phyloP scores from a whole-genome alignment of 2,888 invertebrate species.

The Acronicta psi region DNA sequence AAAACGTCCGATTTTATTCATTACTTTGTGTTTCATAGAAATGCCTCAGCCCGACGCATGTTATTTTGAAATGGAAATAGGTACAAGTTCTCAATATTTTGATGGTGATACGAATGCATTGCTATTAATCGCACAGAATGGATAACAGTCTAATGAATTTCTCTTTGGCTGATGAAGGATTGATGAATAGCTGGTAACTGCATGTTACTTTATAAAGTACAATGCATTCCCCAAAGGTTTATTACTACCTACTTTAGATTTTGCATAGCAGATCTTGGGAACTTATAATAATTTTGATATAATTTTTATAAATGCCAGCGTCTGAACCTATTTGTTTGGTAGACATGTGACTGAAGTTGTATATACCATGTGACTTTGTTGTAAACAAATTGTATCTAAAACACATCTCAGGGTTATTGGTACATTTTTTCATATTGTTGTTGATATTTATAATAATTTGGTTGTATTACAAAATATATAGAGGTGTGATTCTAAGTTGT shows the following conservation, averaged over 20 bases:
- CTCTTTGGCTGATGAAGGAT: constrained; percentile 70
- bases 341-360: constrained; percentile 54
- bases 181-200: constrained; percentile 81
- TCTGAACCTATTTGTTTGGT: constrained; percentile 63
- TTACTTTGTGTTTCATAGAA: constrained; percentile 85
- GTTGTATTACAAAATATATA: constrained; percentile 1
- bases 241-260: constrained; percentile 73
- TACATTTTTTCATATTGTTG: constrained; percentile 13
- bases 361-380: constrained; percentile 59
- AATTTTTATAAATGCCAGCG: constrained; percentile 57
- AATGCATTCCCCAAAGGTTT: constrained; percentile 75
- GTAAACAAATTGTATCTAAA: constrained; percentile 28
- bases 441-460: not conserved
- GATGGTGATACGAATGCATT: constrained; percentile 73
- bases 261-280: constrained; percentile 72
- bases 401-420: constrained; percentile 33
- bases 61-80: constrained; percentile 74
- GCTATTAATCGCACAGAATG: constrained; percentile 74
- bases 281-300: constrained; percentile 59
- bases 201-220: constrained; percentile 81
- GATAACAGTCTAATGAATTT: constrained; percentile 64
- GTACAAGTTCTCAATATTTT: constrained; percentile 55
- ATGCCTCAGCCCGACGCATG: constrained; percentile 88
- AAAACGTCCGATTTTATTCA: constrained; percentile 82
- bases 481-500: not conserved